Percentiles rank a stretch among this genome's conserved stretches.
Conservation (phyloP, 2,113 vertebrate genomes). For the Nerophis ophidion region DNA sequence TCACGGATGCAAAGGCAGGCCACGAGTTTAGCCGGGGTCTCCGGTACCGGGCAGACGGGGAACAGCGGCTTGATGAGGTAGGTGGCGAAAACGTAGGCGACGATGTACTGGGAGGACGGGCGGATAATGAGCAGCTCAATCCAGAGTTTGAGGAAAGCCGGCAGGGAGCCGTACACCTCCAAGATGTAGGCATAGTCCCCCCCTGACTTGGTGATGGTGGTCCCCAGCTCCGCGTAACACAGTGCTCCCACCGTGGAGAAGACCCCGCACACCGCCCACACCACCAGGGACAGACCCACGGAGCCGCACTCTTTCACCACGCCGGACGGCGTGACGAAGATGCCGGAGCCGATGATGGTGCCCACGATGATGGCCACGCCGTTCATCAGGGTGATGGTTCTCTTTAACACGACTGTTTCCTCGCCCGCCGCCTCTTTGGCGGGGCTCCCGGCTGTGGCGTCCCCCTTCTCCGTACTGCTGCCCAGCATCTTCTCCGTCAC, state of each 20-base stretch:
- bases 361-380: constrained; percentile 97
- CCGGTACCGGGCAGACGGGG: constrained; percentile 84
- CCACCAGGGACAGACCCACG: constrained; percentile 84
- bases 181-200: constrained; percentile 98
- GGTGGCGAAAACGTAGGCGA: constrained; percentile 93
- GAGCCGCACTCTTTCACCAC: constrained; percentile 90
- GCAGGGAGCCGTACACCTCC: constrained; percentile 93
- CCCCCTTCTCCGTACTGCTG: constrained; percentile 19
- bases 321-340: constrained; percentile 93
- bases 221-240: constrained; percentile 95
- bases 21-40: constrained; percentile 82
- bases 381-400: constrained; percentile 87
- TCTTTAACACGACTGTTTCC: constrained; percentile 77
- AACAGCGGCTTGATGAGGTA: constrained; percentile 95
- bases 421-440: constrained; percentile 24
- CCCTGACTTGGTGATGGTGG: constrained; percentile 93
- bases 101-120: constrained; percentile 98
- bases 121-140: constrained; percentile 98
- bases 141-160: constrained; percentile 98
- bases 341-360: constrained; percentile 97
- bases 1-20: constrained; percentile 95
- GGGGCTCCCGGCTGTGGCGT: constrained; percentile 18
- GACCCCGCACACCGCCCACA: constrained; percentile 89
- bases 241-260: constrained; percentile 96
- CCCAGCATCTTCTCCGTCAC: constrained; percentile 81